Evolutionary conservation across 2,113 vertebrate genomes (phyloP), one percentile per base, ranked within the genome.

Genomic region (Hirundichthys speculiger): DNA sequence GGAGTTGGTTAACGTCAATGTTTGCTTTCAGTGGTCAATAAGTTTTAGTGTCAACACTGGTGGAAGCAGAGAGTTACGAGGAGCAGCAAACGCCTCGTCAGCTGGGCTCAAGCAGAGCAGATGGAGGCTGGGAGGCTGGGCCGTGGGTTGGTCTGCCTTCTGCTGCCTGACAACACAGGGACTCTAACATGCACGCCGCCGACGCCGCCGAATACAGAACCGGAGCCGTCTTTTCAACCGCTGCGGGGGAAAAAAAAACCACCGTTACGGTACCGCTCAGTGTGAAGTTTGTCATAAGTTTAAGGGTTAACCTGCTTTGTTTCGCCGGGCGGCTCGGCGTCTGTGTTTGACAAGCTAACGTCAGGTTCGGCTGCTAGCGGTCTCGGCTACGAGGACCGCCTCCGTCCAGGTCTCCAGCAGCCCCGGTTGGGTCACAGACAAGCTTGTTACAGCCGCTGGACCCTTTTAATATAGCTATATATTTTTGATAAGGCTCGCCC

Each of bases 121-220:
- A 76, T 75, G 80, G 30, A 34, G 30, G 30, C 30, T 10, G n/a
- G n/a, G 83, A 78, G 64, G 71, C 58, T 54, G 84, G 68, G 13
- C 67, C 7, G 7, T 22, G 43, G 16, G 62, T 63, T 40, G 68
- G 11, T 58, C 65, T 67, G 41, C 27, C 58, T 42, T 50, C 73
- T 76, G 77, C 58, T 43, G 68, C 69, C 54, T 52, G 12, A 80
- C 68, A 82, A 78, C 73, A 64, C 60, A 22, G 50, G 1, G 20
- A 27, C 16, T 18, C 16, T 5, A 22, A 55, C 15, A 20, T 40
- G 55, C 22, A 48, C 0, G 13, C 15, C 10, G 60, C 16, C 21
- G 14, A 48, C 0, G 13, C 15, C 10, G 60, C 16, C 21, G 14
- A 40, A 43, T 27, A 15, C 48, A n/a, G 24, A 38, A 30, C 61